Conservation (phyloP, 1,140 invertebrate species). For the Varroa destructor region DNA sequence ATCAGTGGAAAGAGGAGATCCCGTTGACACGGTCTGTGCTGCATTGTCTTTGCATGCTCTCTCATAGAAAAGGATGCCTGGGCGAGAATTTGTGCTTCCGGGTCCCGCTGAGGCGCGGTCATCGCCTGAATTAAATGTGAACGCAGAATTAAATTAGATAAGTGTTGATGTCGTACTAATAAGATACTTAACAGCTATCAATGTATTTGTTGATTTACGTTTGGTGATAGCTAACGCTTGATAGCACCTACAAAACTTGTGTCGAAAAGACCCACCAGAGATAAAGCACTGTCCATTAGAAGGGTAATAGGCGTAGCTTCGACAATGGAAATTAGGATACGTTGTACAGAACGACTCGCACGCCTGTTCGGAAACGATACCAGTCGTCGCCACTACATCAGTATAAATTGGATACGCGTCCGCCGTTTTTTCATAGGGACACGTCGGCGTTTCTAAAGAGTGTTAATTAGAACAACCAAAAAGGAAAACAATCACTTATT, state of each 20-base stretch:
- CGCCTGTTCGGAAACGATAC: constrained; percentile 39
- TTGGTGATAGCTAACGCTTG: not conserved
- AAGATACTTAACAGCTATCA: too few species aligned
- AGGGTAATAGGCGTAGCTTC: constrained; percentile 43
- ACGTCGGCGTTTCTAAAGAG: constrained; percentile 33
- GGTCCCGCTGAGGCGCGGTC: constrained; percentile 35
- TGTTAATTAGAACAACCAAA: not conserved
- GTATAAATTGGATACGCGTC: constrained; percentile 43
- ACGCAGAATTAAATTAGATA: too few species aligned
- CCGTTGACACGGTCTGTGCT: constrained; percentile 31
- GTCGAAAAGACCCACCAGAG: constrained; percentile 35
- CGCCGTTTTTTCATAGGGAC: constrained; percentile 37
- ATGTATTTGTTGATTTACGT: not conserved
- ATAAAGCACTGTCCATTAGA: constrained; percentile 44
- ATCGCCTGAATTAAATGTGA: constrained; percentile 35
- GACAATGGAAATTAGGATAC: constrained; percentile 41
- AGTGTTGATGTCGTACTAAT: too few species aligned
- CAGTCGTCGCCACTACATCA: constrained; percentile 40
- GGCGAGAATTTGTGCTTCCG: constrained; percentile 38
- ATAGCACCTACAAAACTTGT: constrained; percentile 33
- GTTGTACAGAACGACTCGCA: constrained; percentile 41
- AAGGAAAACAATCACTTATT: not conserved
- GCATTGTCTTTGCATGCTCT: constrained; percentile 38
- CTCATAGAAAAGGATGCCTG: constrained; percentile 43
- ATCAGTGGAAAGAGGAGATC: constrained; percentile 30